These are phyloP conservation scores for Zaprionus vittiger DNA, from an alignment of 1,140 invertebrate genomes.

Conservation along the genomic window DNA sequence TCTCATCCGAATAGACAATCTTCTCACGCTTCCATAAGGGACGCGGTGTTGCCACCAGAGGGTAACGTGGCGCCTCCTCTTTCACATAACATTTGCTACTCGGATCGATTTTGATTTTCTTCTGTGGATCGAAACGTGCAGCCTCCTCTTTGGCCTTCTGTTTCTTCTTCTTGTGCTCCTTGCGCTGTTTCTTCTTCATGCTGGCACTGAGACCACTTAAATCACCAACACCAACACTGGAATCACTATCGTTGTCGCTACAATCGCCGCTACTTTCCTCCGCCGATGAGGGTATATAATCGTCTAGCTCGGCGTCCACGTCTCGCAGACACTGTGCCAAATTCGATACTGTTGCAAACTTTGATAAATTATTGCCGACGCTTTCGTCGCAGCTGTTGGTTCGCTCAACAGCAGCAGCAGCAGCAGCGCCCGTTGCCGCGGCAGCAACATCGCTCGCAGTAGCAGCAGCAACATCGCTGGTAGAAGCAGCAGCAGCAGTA, in stretches of 20 bases:
- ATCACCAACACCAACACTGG: constrained; percentile 31
- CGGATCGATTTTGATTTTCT: constrained; percentile 83
- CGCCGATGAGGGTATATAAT: constrained; percentile 82
- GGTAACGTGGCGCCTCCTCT: constrained; percentile 85
- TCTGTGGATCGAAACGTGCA: constrained; percentile 79
- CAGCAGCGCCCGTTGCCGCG: background rate
- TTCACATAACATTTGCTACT: constrained; percentile 85
- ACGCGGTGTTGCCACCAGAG: constrained; percentile 86
- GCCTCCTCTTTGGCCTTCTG: constrained; percentile 66
- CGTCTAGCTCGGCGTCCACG: constrained; percentile 83
- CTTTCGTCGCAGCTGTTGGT: constrained; percentile 70
- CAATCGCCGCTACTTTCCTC: constrained; percentile 58
- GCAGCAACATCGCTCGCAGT: constrained; percentile 26
- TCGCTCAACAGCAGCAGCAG: constrained; percentile 18
- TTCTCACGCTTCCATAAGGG: constrained; percentile 86
- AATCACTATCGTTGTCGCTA: constrained; percentile 23
- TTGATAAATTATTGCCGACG: constrained; percentile 83
- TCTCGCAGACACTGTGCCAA: constrained; percentile 84
- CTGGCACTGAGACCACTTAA: constrained; percentile 63
- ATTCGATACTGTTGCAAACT: constrained; percentile 84
- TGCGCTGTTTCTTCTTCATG: constrained; percentile 83
- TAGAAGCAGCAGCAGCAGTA: constrained; percentile 7
- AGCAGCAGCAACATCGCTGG: constrained; percentile 23
- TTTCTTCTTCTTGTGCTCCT: constrained; percentile 77
- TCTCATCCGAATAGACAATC: constrained; percentile 79